Evolutionary conservation across 2,888 invertebrate genomes (phyloP), one percentile per base, ranked within the genome.

Genomic region (Stenodema calcarata): DNA sequence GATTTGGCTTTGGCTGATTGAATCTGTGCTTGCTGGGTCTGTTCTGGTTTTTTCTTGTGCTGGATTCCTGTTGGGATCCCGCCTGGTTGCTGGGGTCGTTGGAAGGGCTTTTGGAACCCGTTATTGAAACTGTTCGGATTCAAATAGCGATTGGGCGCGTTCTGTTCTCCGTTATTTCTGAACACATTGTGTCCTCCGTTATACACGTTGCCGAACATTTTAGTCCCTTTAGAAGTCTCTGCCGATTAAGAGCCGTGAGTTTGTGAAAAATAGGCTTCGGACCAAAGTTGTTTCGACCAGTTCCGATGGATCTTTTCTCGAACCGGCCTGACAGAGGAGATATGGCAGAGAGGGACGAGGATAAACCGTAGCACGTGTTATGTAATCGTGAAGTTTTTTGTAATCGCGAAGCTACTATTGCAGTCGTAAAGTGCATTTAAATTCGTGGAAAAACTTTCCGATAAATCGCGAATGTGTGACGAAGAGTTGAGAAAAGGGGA

Each of bases 181-280:
- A n/a, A 91, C 91, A 90, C 90, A 89, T 91, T 91, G 89, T 91
- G 91, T 89, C 91, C 91, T 62, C 86, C 86, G 88, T 91, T 91
- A 90, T 91, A 92, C 89, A 91, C 91, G 91, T 91, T 92, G 90
- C 91, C 91, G 90, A 91, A 92, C 92, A 92, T 92, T 91, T 91
- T 92, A 42, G 41, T 41, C 70, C 42, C 70, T 70, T 35, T 28
- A 18, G 27, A 4, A 11, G 62, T 47, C 70, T 82, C 82, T 62
- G 82, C 82, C 82, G 70, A 14, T 41, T 69, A 11, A 41, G 16
- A 82, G 70, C 47, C 78, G 27, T 16, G 35, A 78, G 41, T 62
- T 62, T 18, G 42, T 78, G 78, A 78, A 78, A 78, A 78, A 78
- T 78, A 44, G 35, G 44, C 44, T 78, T 78, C 78, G 44, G 78